A percentile compares a stretch with the other conserved stretches of the same genome.
These are phyloP conservation scores for Lingula anatina DNA, from an alignment of 2,888 invertebrate species.

Conservation along the genomic window DNA sequence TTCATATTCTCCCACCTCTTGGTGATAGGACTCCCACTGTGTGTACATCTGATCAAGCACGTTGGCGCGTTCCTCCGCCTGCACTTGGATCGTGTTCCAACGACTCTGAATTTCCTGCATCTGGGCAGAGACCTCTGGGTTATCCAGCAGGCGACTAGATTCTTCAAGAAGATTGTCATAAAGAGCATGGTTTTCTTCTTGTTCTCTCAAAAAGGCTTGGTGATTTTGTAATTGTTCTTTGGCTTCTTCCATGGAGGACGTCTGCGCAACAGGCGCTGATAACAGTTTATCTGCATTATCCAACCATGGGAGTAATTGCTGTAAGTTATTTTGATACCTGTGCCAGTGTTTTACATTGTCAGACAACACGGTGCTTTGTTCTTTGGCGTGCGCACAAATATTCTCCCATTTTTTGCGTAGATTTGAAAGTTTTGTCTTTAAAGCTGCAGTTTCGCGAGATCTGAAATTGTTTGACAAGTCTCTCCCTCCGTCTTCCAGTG, in stretches of 20 bases:
- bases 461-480: constrained; percentile 60
- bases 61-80: background rate
- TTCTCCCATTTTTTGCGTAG: constrained; percentile 72
- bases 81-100: constrained; percentile 16
- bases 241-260: no score
- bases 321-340: constrained; percentile 69
- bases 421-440: constrained; percentile 70
- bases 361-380: constrained; percentile 68
- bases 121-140: constrained; percentile 37
- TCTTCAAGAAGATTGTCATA: constrained; percentile 43
- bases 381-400: constrained; percentile 70
- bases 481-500: constrained; percentile 70
- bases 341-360: constrained; percentile 81
- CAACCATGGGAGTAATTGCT: constrained; percentile 81
- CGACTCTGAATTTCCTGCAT: constrained; percentile 33
- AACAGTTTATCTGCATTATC: constrained; percentile 86
- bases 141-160: constrained; percentile 41
- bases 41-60: background rate
- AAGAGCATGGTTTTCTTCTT: constrained; percentile 60
- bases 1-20: background rate
- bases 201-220: constrained; percentile 57
- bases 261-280: no score
- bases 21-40: background rate
- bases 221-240: no score
- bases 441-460: constrained; percentile 64